Evolutionary conservation across 2,888 invertebrate species (phyloP), one percentile per base, ranked within the genome.

Genomic region (Galeopsomyia nigrocyanea): DNA sequence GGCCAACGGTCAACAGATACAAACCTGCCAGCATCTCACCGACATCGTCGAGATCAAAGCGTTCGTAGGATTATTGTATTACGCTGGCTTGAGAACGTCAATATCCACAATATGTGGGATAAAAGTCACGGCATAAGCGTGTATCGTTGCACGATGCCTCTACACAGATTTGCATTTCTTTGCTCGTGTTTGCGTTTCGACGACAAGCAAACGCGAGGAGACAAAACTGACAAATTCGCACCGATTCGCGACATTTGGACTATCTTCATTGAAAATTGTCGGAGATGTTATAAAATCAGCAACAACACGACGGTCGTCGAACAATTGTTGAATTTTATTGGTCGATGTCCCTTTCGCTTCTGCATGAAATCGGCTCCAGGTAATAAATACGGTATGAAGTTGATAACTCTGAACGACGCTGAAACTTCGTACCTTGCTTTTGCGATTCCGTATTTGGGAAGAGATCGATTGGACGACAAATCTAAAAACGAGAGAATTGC

Each of bases 361-460:
- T 58, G 22, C 31, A 60, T 60, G 17, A 60, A 60, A 17, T 46
- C 46, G 1, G 39, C 31, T 6, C 39, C 60, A 5, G 60, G 13
- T 46, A 46, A 60, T 46, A 46, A 60, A 46, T 60, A 60, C 39
- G 60, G 39, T 10, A 3, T 46, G 6, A 39, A 21, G 19, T 46
- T 46, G 9, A 46, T 17, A 14, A 13, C 39, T 10, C 46, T 60
- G 17, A 60, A 60, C 13, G 60, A 60, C 13, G 3, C 55, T 55
- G 17, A 17, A 14, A 55, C 55, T n/a, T 58, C 57, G 6, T 62
- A 62, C 49, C 22, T 62, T 2, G 46, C 46, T 13, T 62, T 47
- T 22, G 62, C 49, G 46, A 21, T 67, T 67, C 71, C 74, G 39
- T 74, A 71, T 46, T 64, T 64, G 53, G 70, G 70, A 2, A 66